These are phyloP conservation scores for Sus cebifrons DNA, from an alignment of 2,797 vertebrate species.

Conservation along the genomic window DNA sequence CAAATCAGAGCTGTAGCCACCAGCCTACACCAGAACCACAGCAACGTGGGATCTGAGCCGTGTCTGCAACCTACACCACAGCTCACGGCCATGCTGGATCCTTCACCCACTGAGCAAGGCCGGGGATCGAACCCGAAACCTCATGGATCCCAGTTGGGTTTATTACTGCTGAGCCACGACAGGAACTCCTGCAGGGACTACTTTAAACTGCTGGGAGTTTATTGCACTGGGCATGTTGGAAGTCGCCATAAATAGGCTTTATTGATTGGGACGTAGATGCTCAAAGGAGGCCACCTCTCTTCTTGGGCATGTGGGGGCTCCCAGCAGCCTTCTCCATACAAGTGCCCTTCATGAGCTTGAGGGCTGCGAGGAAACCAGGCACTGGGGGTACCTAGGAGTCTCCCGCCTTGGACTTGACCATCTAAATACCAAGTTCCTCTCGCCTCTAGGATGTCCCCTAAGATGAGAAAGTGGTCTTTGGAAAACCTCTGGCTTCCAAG, in stretches of 20 bases:
- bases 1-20: no score
- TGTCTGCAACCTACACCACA: no score
- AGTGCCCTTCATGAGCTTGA: neutral
- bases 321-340: neutral
- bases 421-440: neutral
- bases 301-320: neutral
- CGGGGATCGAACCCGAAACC: no score
- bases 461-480: neutral
- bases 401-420: neutral
- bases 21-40: no score
- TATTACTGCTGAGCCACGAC: no score
- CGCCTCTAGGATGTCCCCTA: neutral
- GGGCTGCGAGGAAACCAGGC: neutral
- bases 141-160: no score
- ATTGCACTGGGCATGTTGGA: rapidly evolving
- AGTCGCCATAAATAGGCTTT: neutral
- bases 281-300: neutral
- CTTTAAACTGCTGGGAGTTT: neutral
- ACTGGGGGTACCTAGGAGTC: neutral
- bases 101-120: no score
- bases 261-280: no score
- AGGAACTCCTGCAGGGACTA: no score
- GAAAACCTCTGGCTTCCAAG: neutral
- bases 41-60: no score
- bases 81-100: no score